Percentiles rank a stretch among this genome's conserved stretches.
Evolutionary conservation across 2,888 invertebrate species (phyloP).

Genomic region (Trisateles emortualis): DNA sequence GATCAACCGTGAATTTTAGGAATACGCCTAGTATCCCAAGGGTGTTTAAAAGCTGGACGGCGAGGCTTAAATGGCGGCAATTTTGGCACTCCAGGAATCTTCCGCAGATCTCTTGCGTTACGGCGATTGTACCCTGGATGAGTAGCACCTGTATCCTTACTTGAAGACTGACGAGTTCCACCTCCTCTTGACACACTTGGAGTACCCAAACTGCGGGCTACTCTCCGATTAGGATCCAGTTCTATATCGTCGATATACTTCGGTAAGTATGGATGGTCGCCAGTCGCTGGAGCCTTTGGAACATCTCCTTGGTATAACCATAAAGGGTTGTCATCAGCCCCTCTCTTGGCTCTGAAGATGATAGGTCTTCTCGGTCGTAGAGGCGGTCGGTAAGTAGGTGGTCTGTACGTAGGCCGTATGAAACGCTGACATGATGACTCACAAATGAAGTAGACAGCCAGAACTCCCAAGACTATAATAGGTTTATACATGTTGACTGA

Average conservation of each 20-base stretch:
- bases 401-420: neutral
- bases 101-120: slow-evolving; percentile 15
- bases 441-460: slow-evolving; percentile 18
- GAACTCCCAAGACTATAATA: slow-evolving; percentile 6
- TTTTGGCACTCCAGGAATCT: slow-evolving; percentile 10
- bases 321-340: slow-evolving; percentile 17
- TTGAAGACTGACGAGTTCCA: neutral
- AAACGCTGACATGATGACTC: slow-evolving; percentile 10
- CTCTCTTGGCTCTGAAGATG: slow-evolving; percentile 9
- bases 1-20: no score
- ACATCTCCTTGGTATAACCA: slow-evolving; percentile 17
- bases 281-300: slow-evolving; percentile 5
- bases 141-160: neutral
- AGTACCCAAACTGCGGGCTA: slow-evolving; percentile 20
- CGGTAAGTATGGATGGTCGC: slow-evolving; percentile 14
- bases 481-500: slow-evolving; percentile 21
- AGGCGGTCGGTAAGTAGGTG: neutral
- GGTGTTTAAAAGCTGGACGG: neutral
- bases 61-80: slow-evolving; percentile 10
- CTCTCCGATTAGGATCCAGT: slow-evolving; percentile 19
- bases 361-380: slow-evolving; percentile 5
- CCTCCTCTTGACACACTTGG: neutral
- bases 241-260: slow-evolving; percentile 15
- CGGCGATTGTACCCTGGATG: slow-evolving; percentile 9
- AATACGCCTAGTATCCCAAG: neutral